Evolutionary conservation across 2,797 vertebrate genomes (phyloP).

Genomic region (Sitta carolinensis): DNA sequence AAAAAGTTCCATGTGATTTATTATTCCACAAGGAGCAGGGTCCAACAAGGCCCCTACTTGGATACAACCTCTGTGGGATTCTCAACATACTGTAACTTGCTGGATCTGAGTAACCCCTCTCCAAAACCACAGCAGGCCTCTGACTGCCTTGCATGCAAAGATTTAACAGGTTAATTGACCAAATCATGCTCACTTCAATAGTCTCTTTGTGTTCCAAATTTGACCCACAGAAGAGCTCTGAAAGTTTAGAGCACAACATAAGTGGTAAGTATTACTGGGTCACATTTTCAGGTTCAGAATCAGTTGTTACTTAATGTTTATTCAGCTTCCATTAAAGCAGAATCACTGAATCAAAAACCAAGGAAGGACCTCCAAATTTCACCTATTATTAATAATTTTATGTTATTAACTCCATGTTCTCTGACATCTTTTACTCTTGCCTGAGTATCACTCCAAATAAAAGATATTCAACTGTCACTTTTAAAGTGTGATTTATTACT

Average conservation of each 20-base stretch:
- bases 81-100: neutral
- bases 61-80: neutral
- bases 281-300: slow-evolving; percentile 17
- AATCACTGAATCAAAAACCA: neutral
- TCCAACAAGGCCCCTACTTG: neutral
- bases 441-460: neutral
- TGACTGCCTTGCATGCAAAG: neutral
- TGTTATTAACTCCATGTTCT: neutral
- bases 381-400: neutral
- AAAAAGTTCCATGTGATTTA: neutral
- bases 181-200: slow-evolving; percentile 33
- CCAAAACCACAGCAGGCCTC: slow-evolving; percentile 16
- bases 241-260: neutral
- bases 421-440: neutral
- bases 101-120: neutral
- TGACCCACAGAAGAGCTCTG: slow-evolving; percentile 28
- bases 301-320: slow-evolving; percentile 11
- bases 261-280: slow-evolving; percentile 3
- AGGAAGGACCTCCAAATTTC: neutral
- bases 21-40: neutral
- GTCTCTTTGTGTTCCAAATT: slow-evolving; percentile 8
- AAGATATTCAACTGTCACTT: neutral
- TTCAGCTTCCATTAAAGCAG: neutral
- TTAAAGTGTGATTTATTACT: neutral
- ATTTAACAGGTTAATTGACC: slow-evolving; percentile 56